A percentile compares a stretch with the other conserved stretches of the same genome.
These are phyloP conservation scores for Muscicapa adusta DNA, from an alignment of 2,113 vertebrate genomes.

Conservation along the genomic window DNA sequence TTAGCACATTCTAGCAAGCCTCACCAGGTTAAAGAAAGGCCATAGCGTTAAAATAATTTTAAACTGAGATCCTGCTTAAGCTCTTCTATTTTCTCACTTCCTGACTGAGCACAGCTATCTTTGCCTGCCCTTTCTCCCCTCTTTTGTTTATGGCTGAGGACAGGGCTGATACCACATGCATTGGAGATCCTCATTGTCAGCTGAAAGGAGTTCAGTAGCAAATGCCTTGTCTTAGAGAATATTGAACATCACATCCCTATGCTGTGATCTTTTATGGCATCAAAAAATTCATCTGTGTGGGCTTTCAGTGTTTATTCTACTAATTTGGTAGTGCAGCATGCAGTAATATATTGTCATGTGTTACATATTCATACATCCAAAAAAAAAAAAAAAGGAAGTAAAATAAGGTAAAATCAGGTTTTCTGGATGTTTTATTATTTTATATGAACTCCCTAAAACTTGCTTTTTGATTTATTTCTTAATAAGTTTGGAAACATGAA, in stretches of 20 bases:
- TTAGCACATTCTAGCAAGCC: not conserved
- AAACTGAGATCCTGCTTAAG: not conserved
- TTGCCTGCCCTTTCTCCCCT: not conserved
- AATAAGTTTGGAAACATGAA: not conserved
- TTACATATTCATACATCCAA: not conserved
- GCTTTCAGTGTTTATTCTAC: not conserved
- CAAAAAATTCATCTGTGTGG: not conserved
- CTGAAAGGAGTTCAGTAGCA: not conserved
- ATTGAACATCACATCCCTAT: not conserved
- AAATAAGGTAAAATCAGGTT: not conserved
- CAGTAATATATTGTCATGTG: not conserved
- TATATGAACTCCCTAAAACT: not conserved
- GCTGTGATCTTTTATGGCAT: not conserved
- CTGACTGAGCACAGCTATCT: not conserved
- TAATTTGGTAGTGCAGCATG: not conserved
- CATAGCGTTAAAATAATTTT: not conserved
- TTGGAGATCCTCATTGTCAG: not conserved
- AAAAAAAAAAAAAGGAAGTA: not conserved
- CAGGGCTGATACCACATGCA: fast-evolving
- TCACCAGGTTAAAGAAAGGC: not conserved
- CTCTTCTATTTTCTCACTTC: slow-evolving; percentile 9
- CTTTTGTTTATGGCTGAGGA: not conserved
- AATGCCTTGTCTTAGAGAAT: not conserved
- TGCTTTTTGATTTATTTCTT: not conserved
- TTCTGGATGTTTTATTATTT: not conserved